phyloP scores from a whole-genome alignment of 1,140 invertebrate species.

The Rhopalosiphum maidis region DNA sequence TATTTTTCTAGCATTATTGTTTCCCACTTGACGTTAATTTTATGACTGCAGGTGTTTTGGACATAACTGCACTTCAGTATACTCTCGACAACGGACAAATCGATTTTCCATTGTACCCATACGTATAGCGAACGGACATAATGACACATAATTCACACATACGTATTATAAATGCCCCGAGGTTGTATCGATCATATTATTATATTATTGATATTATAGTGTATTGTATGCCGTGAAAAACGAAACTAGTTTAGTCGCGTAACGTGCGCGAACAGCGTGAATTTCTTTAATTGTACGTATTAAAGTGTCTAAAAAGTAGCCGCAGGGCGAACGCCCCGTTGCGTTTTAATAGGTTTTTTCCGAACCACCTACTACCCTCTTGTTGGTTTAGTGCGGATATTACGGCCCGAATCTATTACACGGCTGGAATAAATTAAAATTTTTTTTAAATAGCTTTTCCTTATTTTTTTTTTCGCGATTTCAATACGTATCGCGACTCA shows the following conservation, averaged over 20 bases:
- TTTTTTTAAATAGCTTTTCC: neutral
- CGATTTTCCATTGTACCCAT: neutral
- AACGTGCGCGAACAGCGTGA: slow-evolving; percentile 7
- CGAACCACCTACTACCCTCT: slow-evolving; percentile 13
- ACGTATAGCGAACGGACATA: neutral
- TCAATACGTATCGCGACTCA: neutral
- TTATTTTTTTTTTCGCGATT: neutral
- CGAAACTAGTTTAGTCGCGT: slow-evolving; percentile 4
- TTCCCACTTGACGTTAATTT: neutral
- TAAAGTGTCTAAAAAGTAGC: slow-evolving; percentile 26
- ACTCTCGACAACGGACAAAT: neutral
- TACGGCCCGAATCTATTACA: slow-evolving; percentile 21
- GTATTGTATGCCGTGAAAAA: neutral
- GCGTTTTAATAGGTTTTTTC: slow-evolving; percentile 47
- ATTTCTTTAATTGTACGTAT: slow-evolving; percentile 25
- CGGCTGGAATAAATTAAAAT: slow-evolving; percentile 43
- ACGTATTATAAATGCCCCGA: neutral
- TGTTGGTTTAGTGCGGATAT: slow-evolving; percentile 21
- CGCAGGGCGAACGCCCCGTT: neutral
- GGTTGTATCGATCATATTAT: neutral
- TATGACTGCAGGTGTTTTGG: neutral
- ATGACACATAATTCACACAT: neutral
- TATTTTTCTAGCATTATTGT: neutral
- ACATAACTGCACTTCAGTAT: neutral
- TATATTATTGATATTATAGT: neutral